A percentile compares a stretch with the other conserved stretches of the same genome.
These are phyloP conservation scores for Vulpes vulpes DNA, from an alignment of 2,113 vertebrate species.

Conservation along the genomic window DNA sequence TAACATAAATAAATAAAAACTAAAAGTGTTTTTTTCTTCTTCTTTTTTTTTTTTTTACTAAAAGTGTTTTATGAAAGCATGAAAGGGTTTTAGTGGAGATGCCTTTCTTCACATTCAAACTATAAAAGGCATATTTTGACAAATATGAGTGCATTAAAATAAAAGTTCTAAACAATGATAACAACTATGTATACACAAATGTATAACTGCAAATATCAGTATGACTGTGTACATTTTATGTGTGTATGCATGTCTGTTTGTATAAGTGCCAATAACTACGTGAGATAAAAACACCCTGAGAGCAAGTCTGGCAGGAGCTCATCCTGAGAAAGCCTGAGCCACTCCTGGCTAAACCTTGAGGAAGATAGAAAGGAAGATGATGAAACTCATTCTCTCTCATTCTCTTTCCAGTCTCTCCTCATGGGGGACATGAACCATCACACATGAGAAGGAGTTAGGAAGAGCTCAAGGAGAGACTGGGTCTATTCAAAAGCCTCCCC, in stretches of 20 bases:
- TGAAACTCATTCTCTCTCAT: neutral
- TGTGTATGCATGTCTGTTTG: neutral
- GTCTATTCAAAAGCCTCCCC: neutral
- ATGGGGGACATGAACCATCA: neutral
- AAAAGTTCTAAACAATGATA: neutral
- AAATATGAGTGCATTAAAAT: neutral
- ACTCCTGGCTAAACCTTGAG: neutral
- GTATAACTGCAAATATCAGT: neutral
- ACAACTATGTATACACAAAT: neutral
- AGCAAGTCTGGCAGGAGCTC: neutral
- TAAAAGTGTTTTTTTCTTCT: no score
- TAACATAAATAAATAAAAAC: neutral
- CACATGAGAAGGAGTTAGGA: neutral
- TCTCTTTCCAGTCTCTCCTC: neutral
- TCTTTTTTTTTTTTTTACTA: neutral
- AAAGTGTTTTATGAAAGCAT: neutral
- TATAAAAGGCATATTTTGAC: neutral
- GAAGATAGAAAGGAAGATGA: neutral
- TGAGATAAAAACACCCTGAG: no score
- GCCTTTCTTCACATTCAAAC: neutral
- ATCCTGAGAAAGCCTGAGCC: neutral
- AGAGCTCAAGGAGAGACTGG: neutral
- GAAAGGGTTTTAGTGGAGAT: neutral
- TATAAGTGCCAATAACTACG: neutral
- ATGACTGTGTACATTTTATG: neutral